Conservation (phyloP, 2,797 vertebrate species). For the Paguma larvata region DNA sequence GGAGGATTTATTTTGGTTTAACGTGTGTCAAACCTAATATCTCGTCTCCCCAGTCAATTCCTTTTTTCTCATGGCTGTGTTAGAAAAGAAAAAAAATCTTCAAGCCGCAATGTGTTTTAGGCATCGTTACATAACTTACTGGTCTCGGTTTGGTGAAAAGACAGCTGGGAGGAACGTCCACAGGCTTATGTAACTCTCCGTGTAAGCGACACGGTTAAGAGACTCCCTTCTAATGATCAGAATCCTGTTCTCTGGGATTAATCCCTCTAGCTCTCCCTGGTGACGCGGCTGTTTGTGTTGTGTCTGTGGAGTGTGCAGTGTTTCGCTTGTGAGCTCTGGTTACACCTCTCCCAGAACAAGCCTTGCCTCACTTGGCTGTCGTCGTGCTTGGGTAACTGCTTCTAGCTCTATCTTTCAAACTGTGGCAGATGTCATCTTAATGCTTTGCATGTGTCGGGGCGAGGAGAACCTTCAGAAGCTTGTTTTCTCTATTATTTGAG, state of each 20-base stretch:
- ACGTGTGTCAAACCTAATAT: slow-evolving; percentile 57
- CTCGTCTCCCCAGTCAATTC: slow-evolving; percentile 51
- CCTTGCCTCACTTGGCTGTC: slow-evolving; percentile 30
- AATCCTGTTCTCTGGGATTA: slow-evolving; percentile 9
- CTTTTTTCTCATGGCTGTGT: slow-evolving; percentile 28
- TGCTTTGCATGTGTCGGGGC: slow-evolving; percentile 44
- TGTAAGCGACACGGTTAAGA: background rate
- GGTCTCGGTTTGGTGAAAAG: slow-evolving; percentile 70
- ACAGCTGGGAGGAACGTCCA: slow-evolving; percentile 14
- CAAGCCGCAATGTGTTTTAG: slow-evolving; percentile 10
- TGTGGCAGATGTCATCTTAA: slow-evolving; percentile 60
- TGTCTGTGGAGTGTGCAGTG: slow-evolving; percentile 16
- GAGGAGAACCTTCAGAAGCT: slow-evolving; percentile 9
- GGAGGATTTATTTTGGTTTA: slow-evolving; percentile 60
- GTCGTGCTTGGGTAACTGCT: slow-evolving; percentile 25
- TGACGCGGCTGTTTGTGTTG: slow-evolving; percentile 55
- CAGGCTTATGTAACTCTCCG: slow-evolving; percentile 61
- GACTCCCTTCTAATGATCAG: background rate
- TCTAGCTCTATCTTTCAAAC: slow-evolving; percentile 50
- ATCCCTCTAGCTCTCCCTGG: background rate
- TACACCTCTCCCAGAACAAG: slow-evolving; percentile 17
- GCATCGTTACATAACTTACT: slow-evolving; percentile 72
- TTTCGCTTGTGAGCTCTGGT: slow-evolving; percentile 46
- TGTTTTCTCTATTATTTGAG: slow-evolving; percentile 41
- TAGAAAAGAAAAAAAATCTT: slow-evolving; percentile 27